phyloP scores from a whole-genome alignment of 1,140 invertebrate species.

The Spodoptera litura region DNA sequence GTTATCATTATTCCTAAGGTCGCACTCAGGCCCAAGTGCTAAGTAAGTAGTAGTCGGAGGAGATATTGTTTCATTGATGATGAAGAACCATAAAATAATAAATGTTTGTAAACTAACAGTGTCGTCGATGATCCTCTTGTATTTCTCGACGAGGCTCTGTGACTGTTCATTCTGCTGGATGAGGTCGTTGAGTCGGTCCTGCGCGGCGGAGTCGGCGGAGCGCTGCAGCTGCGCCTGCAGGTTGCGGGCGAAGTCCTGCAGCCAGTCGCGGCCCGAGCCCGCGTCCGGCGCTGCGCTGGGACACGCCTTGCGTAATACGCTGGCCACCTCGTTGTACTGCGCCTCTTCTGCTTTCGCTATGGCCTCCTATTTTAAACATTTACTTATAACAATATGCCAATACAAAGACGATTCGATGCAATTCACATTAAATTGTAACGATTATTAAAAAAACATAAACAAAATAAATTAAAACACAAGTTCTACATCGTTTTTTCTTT shows the following conservation, averaged over 20 bases:
- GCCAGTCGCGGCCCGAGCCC: conserved; percentile 84
- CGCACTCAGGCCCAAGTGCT: too few species aligned
- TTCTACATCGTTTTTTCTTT: too few species aligned
- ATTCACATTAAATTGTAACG: too few species aligned
- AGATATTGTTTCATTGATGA: not conserved
- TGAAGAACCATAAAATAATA: conserved; percentile 9
- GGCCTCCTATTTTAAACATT: conserved; percentile 75
- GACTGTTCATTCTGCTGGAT: conserved; percentile 87
- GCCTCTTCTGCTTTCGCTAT: conserved; percentile 83
- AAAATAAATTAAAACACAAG: too few species aligned
- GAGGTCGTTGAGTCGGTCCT: conserved; percentile 67
- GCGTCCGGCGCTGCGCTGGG: conserved; percentile 85
- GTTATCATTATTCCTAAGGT: too few species aligned
- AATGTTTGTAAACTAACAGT: conserved; percentile 87
- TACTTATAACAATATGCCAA: not conserved
- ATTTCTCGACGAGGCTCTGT: conserved; percentile 89
- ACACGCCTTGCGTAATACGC: conserved; percentile 87
- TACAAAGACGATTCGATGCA: not conserved
- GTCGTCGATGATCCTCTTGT: conserved; percentile 91
- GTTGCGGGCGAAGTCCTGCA: conserved; percentile 86
- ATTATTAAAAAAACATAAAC: too few species aligned
- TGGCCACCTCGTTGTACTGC: conserved; percentile 86
- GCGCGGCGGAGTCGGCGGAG: conserved; percentile 49
- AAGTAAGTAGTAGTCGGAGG: too few species aligned
- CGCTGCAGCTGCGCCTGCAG: conserved; percentile 52